Evolutionary conservation across 2,113 vertebrate species (phyloP).

Genomic region (Oophaga pumilio): DNA sequence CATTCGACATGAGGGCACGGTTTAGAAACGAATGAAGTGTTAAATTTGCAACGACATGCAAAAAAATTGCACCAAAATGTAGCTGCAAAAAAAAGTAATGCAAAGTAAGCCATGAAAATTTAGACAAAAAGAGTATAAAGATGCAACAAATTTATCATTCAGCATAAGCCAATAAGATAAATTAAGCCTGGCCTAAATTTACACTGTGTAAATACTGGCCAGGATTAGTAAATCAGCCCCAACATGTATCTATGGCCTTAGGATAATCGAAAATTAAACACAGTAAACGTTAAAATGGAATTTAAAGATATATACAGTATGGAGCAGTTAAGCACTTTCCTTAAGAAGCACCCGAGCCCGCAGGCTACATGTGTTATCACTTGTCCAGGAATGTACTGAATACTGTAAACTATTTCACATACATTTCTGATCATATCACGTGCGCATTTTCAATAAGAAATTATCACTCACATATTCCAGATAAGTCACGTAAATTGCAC

Average conservation of each 20-base stretch:
- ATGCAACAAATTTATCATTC: too few relatives aligned
- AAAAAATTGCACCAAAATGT: too few relatives aligned
- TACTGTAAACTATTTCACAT: not conserved
- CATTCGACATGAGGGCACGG: too few relatives aligned
- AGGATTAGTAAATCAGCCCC: not conserved
- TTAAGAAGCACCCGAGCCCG: not conserved
- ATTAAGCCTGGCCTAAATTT: too few relatives aligned
- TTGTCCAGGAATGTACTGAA: constrained; percentile 12
- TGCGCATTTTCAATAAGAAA: not conserved
- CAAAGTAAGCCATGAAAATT: too few relatives aligned
- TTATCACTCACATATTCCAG: not conserved
- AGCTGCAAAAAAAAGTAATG: too few relatives aligned
- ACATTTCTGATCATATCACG: not conserved
- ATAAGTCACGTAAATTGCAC: not conserved
- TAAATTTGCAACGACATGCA: too few relatives aligned
- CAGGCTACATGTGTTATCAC: constrained; percentile 9
- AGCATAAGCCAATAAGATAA: too few relatives aligned
- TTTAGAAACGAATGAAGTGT: too few relatives aligned
- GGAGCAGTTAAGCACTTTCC: not conserved
- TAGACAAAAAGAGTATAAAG: too few relatives aligned
- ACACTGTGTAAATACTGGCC: not conserved
- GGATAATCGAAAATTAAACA: not conserved
- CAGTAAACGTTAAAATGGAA: not conserved
- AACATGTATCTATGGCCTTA: not conserved
- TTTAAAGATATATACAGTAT: not conserved